Evolutionary conservation across 2,113 vertebrate species (phyloP).

Genomic region (Gnathonemus echidnorhynchus): DNA sequence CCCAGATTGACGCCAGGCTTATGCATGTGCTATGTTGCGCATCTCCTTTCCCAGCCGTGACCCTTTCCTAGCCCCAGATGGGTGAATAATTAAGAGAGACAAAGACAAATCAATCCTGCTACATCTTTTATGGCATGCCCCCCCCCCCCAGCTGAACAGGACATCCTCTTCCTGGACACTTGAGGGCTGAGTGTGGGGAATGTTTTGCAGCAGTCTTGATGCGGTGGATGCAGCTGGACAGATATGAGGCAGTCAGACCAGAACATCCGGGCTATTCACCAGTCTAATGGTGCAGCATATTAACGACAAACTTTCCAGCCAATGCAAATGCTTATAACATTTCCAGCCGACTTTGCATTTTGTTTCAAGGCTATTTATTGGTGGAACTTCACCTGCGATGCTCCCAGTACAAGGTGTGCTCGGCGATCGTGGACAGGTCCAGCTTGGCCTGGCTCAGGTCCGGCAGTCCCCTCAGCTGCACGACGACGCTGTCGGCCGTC

Average conservation of each 20-base stretch:
- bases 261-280: neutral
- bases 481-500: conserved; percentile 65
- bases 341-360: neutral
- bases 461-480: conserved; percentile 72
- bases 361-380: neutral
- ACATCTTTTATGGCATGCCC: neutral
- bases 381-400: conserved; percentile 75
- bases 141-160: neutral
- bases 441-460: conserved; percentile 56
- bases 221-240: neutral
- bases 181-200: neutral
- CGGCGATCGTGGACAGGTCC: conserved; percentile 59
- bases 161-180: neutral
- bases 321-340: neutral
- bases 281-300: neutral
- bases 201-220: neutral
- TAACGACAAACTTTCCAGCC: neutral
- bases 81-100: neutral
- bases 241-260: neutral
- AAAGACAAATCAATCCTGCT: neutral
- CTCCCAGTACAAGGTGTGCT: conserved; percentile 61
- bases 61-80: neutral
- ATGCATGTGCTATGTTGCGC: neutral
- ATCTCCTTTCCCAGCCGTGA: neutral
- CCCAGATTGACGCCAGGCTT: neutral